phyloP scores from a whole-genome alignment of 2,797 vertebrate genomes.

The Acrossocheilus wenchowensis region DNA sequence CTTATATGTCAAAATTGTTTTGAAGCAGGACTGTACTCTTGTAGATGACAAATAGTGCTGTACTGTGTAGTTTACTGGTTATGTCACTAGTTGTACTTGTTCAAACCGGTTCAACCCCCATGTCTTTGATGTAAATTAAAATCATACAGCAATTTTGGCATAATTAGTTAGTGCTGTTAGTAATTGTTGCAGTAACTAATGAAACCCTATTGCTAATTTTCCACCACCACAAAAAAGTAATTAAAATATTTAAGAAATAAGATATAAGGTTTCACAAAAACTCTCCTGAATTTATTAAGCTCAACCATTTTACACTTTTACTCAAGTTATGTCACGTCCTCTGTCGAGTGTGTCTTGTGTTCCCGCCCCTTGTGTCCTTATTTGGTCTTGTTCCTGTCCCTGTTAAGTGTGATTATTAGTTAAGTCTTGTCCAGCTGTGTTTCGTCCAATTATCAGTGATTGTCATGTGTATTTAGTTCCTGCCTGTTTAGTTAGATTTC shows the following conservation, averaged over 20 bases:
- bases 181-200: background rate
- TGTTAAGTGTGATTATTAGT: no score
- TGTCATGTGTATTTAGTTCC: no score
- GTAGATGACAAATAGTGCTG: background rate
- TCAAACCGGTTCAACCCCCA: background rate
- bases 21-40: background rate
- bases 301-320: background rate
- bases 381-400: no score
- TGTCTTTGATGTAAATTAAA: background rate
- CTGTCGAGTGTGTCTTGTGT: no score
- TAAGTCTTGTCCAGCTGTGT: no score
- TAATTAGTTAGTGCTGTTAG: no score
- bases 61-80: background rate
- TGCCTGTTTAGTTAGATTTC: no score
- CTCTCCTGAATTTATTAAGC: background rate
- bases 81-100: background rate
- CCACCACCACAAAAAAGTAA: background rate
- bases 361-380: no score
- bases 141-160: background rate
- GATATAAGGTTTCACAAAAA: background rate
- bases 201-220: background rate
- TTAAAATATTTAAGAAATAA: no score
- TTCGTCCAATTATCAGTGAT: no score
- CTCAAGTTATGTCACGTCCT: no score
- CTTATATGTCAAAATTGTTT: background rate